These are phyloP conservation scores for Philereme vetulata DNA, from an alignment of 2,888 invertebrate genomes.

Conservation along the genomic window DNA sequence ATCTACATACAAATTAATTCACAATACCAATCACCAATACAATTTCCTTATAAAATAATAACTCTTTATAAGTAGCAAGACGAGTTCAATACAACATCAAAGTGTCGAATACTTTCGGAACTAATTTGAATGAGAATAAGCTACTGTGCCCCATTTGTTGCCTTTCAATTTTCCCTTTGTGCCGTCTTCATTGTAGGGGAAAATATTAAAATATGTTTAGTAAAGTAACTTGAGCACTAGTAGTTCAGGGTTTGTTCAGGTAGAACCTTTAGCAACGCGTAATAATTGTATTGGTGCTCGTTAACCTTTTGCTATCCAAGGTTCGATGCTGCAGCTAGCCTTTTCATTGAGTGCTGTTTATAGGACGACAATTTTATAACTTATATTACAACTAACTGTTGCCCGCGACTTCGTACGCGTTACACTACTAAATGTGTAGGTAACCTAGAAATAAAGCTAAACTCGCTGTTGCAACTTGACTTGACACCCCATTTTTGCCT, in stretches of 20 bases:
- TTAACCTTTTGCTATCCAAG: conserved; percentile 35
- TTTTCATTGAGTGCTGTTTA: not conserved
- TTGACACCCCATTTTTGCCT: no score
- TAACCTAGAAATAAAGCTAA: no score
- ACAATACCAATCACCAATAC: conserved; percentile 11
- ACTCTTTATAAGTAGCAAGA: conserved; percentile 40
- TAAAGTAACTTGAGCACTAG: conserved; percentile 60
- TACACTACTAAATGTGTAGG: no score
- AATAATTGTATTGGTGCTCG: conserved; percentile 34
- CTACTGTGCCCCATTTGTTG: conserved; percentile 68
- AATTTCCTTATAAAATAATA: conserved; percentile 21
- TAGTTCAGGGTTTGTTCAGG: conserved; percentile 45
- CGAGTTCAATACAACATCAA: conserved; percentile 61
- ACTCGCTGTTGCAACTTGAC: no score
- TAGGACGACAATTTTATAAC: no score
- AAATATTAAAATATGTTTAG: conserved; percentile 78
- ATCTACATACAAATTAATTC: conserved; percentile 17
- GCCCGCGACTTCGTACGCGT: no score
- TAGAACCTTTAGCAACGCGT: conserved; percentile 33
- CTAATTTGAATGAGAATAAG: conserved; percentile 79
- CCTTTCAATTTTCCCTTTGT: conserved; percentile 74
- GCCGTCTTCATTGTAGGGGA: conserved; percentile 54
- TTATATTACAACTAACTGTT: no score
- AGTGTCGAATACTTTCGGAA: conserved; percentile 68
- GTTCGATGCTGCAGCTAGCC: conserved; percentile 20